Evolutionary conservation across 1,140 invertebrate genomes (phyloP), one percentile per base, ranked within the genome.

Genomic region (Acyrthosiphon pisum): DNA sequence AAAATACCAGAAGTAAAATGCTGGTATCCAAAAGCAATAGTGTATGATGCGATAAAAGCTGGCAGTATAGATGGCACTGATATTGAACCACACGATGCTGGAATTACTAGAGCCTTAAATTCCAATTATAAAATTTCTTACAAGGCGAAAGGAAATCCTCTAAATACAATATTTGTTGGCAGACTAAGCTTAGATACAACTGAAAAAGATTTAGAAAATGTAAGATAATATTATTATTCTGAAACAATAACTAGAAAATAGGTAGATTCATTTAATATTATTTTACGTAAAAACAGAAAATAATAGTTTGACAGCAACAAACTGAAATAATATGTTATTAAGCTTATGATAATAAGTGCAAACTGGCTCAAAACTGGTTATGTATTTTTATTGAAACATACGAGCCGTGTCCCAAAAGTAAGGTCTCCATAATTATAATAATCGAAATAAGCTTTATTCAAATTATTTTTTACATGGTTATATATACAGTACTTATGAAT

Each of bases 61-160:
- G 97, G 97, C 20, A 98, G 97, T 94, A 98, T 98, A 44, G 98
- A 98, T 96, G 97, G 97, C 3, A 98, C 98, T 37, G 98, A 98
- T 95, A 96, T 95, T 11, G 96, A 97, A 91, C 97, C 98, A 23
- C 98, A 99, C 94, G 98, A 99, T 94, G 96, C 96, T 94, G 98
- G 96, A 53, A 96, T 99, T 83, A 95, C 96, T 50, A 95, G 98
- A 94, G 98, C 98, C 6, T 95, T 98, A 46, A 94, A 96, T 94
- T 96, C 97, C 2, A 96, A 96, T 93, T 98, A 98, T 94, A 95
- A 95, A 84, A 97, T 97, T 2, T 96, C 97, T 93, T 96, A 96
- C 94, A 95, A 96, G 91, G 96, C 97, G 14, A 96, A 96, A 95
- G 97, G 97, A 50, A 96, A 97, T 94, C 96, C 97, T 76, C 95